Conservation (phyloP, 1,140 invertebrate genomes). For the Drosophila subobscura region DNA sequence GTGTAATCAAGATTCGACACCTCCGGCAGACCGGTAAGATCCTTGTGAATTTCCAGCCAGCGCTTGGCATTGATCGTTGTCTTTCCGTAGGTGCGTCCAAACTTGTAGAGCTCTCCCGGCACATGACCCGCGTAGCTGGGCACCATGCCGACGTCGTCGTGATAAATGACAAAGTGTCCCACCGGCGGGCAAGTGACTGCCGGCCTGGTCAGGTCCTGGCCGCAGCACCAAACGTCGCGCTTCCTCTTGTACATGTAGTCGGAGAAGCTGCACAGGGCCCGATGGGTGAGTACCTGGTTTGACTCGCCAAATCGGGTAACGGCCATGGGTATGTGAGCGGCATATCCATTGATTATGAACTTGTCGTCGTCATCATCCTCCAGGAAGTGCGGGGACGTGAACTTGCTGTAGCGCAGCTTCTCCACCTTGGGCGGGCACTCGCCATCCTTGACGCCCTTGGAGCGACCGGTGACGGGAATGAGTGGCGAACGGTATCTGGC, state of each 20-base stretch:
- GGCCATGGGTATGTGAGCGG: conserved; percentile 88
- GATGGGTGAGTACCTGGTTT: conserved; percentile 86
- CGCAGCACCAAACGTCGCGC: conserved; percentile 87
- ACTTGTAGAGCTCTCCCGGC: conserved; percentile 87
- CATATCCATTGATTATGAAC: conserved; percentile 87
- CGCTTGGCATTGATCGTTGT: conserved; percentile 88
- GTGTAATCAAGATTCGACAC: conserved; percentile 64
- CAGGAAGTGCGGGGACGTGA: conserved; percentile 88
- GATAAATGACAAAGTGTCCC: conserved; percentile 86
- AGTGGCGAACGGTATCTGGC: conserved; percentile 88
- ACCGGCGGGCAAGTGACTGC: conserved; percentile 83
- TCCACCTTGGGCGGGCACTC: conserved; percentile 84
- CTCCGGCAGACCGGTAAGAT: conserved; percentile 55
- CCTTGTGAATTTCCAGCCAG: conserved; percentile 84
- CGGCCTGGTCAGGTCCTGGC: conserved; percentile 75
- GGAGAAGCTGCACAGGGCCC: conserved; percentile 87
- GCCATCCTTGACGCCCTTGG: conserved; percentile 86
- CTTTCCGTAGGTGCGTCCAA: conserved; percentile 88
- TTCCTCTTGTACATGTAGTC: conserved; percentile 87
- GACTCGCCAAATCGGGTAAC: conserved; percentile 87
- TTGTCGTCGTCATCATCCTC: conserved; percentile 87
- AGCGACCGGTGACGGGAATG: conserved; percentile 87
- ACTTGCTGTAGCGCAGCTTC: conserved; percentile 84
- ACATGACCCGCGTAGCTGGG: conserved; percentile 90
- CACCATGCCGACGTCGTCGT: conserved; percentile 87